Evolutionary conservation across 2,888 invertebrate genomes (phyloP).

Genomic region (Drosophila hamatofila): DNA sequence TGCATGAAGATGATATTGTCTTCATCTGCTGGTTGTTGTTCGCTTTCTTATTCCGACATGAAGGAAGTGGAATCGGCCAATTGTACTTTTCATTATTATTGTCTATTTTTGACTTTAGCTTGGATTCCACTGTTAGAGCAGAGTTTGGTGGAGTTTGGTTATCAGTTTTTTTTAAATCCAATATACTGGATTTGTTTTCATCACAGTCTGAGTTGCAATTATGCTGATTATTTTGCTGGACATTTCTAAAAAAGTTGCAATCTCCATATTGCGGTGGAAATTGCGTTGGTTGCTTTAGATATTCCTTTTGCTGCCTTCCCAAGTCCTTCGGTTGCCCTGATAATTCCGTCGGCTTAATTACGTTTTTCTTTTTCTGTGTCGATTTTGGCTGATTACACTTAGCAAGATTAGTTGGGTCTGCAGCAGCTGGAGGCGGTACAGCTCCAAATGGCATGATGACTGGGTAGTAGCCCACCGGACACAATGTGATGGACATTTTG

Average conservation of each 20-base stretch:
- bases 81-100: neutral
- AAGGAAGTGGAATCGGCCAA: neutral
- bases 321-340: neutral
- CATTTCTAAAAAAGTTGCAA: neutral
- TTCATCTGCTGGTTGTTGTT: neutral
- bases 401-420: no score
- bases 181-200: neutral
- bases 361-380: neutral
- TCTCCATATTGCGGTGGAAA: neutral
- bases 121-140: no score
- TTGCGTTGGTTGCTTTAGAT: neutral
- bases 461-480: conserved; percentile 11
- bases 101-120: no score
- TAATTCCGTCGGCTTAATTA: no score
- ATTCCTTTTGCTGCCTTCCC: neutral
- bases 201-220: neutral
- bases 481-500: conserved; percentile 24
- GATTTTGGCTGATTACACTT: neutral
- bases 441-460: neutral
- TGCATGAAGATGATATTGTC: neutral
- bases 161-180: no score
- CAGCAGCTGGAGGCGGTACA: neutral
- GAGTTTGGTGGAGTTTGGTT: neutral
- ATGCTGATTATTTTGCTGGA: no score
- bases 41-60: no score